phyloP scores from a whole-genome alignment of 2,797 vertebrate genomes.

The Natrix natrix region DNA sequence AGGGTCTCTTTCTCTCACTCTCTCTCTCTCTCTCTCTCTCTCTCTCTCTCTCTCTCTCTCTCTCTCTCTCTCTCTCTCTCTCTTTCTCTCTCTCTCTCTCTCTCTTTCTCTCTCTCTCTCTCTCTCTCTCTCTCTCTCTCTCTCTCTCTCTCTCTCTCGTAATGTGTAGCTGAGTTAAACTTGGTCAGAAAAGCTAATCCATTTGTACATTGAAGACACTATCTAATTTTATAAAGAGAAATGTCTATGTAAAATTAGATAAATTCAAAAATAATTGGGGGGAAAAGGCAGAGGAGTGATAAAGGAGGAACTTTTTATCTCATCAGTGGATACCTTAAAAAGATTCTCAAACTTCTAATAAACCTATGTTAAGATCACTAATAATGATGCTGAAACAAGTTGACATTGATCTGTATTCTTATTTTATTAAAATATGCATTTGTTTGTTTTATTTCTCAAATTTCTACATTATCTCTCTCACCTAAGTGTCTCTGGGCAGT shows the following conservation, averaged over 20 bases:
- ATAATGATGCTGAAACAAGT: not conserved
- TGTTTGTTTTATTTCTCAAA: not conserved
- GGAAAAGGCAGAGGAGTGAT: too few relatives aligned
- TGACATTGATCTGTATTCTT: not conserved
- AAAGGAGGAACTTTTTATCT: not conserved
- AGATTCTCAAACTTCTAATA: not conserved
- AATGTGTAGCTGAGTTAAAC: conserved; percentile 29
- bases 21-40: too few relatives aligned
- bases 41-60: too few relatives aligned
- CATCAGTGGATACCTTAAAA: not conserved
- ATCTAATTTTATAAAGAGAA: not conserved
- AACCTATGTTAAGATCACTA: not conserved
- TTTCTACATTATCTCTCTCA: not conserved
- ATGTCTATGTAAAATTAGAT: not conserved
- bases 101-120: too few relatives aligned
- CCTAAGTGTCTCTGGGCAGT: not conserved
- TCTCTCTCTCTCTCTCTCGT: not conserved
- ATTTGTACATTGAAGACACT: not conserved
- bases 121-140: too few relatives aligned
- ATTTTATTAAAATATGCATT: not conserved
- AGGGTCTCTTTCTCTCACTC: conserved; percentile 34
- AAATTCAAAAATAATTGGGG: not conserved
- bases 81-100: too few relatives aligned
- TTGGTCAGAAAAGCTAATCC: not conserved
- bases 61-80: too few relatives aligned